Conservation (phyloP, 2,797 vertebrate genomes). For the Nannoperca australis region DNA sequence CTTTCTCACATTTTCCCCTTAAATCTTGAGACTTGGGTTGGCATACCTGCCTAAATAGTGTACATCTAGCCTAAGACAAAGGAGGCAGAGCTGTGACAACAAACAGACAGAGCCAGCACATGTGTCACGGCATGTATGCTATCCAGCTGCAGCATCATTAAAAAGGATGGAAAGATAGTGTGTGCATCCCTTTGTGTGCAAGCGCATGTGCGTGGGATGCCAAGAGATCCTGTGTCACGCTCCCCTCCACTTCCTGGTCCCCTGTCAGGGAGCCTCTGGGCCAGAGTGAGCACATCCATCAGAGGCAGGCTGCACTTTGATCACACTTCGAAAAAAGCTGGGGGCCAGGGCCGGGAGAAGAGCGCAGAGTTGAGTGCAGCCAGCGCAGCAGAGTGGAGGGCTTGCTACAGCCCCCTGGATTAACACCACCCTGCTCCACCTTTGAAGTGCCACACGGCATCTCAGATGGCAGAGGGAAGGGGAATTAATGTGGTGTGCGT, state of each 20-base stretch:
- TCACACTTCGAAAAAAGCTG: slow-evolving; percentile 75
- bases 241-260: slow-evolving; percentile 75
- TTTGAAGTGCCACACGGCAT: slow-evolving; percentile 81
- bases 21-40: too few relatives aligned
- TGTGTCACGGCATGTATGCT: not conserved
- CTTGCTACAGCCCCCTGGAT: slow-evolving; percentile 65
- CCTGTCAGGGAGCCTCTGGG: slow-evolving; percentile 64
- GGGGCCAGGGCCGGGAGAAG: slow-evolving; percentile 59
- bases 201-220: slow-evolving; percentile 27
- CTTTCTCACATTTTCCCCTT: not conserved
- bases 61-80: not conserved
- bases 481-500: slow-evolving; percentile 73
- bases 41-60: too few relatives aligned
- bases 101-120: slow-evolving; percentile 4
- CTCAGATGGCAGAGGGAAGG: slow-evolving; percentile 73
- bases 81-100: slow-evolving; percentile 10
- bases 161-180: slow-evolving; percentile 3
- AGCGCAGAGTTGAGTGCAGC: slow-evolving; percentile 46
- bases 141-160: slow-evolving; percentile 24
- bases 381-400: slow-evolving; percentile 51
- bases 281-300: slow-evolving; percentile 77
- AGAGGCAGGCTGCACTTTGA: slow-evolving; percentile 82
- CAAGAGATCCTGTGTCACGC: slow-evolving; percentile 67
- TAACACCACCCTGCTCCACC: slow-evolving; percentile 73
- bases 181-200: slow-evolving; percentile 13